Conservation (phyloP, 2,797 vertebrate species). For the Eleutherodactylus coqui region DNA sequence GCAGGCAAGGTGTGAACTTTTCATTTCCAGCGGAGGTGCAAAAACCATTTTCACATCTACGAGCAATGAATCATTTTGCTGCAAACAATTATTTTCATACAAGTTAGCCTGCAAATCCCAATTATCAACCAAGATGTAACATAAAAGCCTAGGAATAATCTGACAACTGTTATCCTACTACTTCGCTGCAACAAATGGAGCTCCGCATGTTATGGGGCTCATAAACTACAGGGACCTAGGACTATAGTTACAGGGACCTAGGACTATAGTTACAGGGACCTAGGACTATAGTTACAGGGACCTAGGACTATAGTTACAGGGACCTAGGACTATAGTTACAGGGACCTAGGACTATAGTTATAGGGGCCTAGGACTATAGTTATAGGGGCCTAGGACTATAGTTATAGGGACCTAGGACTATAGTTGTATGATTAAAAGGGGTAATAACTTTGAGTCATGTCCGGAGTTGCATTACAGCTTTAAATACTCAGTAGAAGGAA, state of each 20-base stretch:
- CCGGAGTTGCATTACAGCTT: background rate
- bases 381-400: too few relatives aligned
- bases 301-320: too few relatives aligned
- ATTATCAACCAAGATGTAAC: background rate
- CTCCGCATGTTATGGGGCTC: background rate
- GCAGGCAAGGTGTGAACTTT: background rate
- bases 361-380: too few relatives aligned
- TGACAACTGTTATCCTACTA: background rate
- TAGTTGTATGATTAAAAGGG: background rate
- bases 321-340: too few relatives aligned
- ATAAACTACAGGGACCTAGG: background rate
- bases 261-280: too few relatives aligned
- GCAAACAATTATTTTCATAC: background rate
- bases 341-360: too few relatives aligned
- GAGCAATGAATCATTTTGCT: background rate
- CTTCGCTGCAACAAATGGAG: background rate
- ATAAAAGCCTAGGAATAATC: background rate
- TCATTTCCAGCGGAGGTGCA: slow-evolving; percentile 23
- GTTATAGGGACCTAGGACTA: too few relatives aligned
- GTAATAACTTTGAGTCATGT: background rate
- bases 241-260: too few relatives aligned
- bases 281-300: too few relatives aligned
- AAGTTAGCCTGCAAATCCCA: background rate
- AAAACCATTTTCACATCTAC: slow-evolving; percentile 16
- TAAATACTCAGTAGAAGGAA: too few relatives aligned